Evolutionary conservation across 2,113 vertebrate genomes (phyloP).

Genomic region (Sebastes schlegelii): DNA sequence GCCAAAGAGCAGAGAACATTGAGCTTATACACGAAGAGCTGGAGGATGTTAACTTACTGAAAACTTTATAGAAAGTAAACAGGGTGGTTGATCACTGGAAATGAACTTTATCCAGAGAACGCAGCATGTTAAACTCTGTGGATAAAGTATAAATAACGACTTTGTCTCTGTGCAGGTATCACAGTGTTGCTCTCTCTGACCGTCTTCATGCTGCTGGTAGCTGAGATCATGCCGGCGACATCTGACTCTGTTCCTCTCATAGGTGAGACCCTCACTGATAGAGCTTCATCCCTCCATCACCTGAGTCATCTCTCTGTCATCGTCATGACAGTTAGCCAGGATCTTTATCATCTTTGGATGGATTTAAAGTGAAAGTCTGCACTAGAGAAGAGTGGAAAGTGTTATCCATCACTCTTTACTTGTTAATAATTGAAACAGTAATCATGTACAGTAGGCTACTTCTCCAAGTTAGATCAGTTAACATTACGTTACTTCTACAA

Average conservation of each 20-base stretch:
- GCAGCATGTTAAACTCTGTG: background rate
- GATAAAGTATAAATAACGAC: no score
- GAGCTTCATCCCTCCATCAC: background rate
- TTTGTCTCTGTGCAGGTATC: slow-evolving; percentile 51
- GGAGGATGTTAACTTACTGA: no score
- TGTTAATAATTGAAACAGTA: no score
- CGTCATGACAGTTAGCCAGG: background rate
- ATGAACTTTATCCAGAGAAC: no score
- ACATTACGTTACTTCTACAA: no score
- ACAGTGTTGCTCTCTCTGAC: slow-evolving; percentile 70
- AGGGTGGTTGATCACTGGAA: background rate
- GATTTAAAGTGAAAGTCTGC: no score
- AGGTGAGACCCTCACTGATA: slow-evolving; percentile 18
- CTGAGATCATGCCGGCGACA: slow-evolving; percentile 72
- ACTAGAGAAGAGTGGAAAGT: no score
- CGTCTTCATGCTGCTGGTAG: slow-evolving; percentile 73
- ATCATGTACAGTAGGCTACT: no score
- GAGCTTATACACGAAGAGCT: background rate
- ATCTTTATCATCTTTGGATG: no score
- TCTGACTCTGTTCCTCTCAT: slow-evolving; percentile 73
- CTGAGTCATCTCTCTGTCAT: background rate
- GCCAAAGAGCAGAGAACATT: background rate
- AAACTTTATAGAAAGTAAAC: background rate
- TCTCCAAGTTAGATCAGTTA: no score
- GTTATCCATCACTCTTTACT: no score